Evolutionary conservation across 2,113 vertebrate genomes (phyloP).

Genomic region (Xiphophorus couchianus): DNA sequence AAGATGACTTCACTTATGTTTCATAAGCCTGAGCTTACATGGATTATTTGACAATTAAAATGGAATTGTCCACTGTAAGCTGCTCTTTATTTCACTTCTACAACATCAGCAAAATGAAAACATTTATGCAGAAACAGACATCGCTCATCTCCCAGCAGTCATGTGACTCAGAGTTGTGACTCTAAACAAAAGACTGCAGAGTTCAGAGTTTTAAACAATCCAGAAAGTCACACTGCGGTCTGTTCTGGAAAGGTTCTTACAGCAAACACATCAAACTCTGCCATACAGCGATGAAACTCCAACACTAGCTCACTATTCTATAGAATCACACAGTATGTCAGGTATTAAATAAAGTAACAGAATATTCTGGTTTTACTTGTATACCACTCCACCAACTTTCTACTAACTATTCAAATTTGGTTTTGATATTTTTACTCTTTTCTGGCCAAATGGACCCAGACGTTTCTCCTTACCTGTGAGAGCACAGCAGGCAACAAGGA

Average conservation of each 20-base stretch:
- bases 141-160: slow-evolving; percentile 14
- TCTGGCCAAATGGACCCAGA: not conserved
- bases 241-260: not conserved
- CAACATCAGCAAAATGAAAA: not conserved
- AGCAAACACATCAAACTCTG: not conserved
- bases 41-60: not conserved
- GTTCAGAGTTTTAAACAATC: slow-evolving; percentile 34
- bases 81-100: not conserved
- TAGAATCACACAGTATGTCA: not conserved
- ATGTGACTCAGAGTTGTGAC: slow-evolving; percentile 51
- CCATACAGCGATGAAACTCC: not conserved
- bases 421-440: not conserved
- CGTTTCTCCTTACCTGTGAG: slow-evolving; percentile 6
- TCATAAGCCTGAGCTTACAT: not conserved
- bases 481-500: slow-evolving; percentile 17
- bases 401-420: not conserved
- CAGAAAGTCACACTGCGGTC: slow-evolving; percentile 50
- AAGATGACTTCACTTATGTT: not conserved
- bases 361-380: not conserved
- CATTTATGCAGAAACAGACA: not conserved
- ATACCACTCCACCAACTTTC: not conserved
- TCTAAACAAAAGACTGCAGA: slow-evolving; percentile 32
- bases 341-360: not conserved
- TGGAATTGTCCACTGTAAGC: too few species aligned
- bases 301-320: not conserved